Conservation (phyloP, 2,888 invertebrate species). For the Aporophyla nigra region DNA sequence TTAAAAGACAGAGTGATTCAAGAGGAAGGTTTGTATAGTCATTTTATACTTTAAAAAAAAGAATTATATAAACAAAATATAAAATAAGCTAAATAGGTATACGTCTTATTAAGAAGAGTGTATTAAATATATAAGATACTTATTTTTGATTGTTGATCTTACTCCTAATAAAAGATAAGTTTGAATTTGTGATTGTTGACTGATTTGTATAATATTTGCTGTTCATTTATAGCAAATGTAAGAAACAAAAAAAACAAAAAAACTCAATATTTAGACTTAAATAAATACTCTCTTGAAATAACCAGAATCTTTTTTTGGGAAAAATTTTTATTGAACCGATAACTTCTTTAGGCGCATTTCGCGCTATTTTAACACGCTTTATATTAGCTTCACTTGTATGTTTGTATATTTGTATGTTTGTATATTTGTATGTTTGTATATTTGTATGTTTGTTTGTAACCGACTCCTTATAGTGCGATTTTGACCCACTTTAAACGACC, state of each 20-base stretch:
- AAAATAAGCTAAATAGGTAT: not conserved
- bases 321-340: not conserved
- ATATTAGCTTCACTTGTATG: too few relatives aligned
- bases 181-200: not conserved
- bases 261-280: slow-evolving; percentile 5
- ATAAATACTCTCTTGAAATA: not conserved
- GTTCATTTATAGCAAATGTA: too few relatives aligned
- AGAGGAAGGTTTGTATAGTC: too few relatives aligned
- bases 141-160: not conserved
- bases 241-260: slow-evolving; percentile 8
- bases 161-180: not conserved
- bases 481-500: too few relatives aligned
- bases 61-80: not conserved
- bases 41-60: too few relatives aligned
- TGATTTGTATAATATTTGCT: slow-evolving; percentile 1
- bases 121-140: not conserved
- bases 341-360: not conserved
- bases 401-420: too few relatives aligned
- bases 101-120: not conserved
- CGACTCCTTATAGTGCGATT: too few relatives aligned
- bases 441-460: too few relatives aligned
- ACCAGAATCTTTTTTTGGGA: not conserved
- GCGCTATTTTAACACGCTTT: too few relatives aligned
- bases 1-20: too few relatives aligned
- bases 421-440: too few relatives aligned